Base-by-base conservation (phyloP, 2,888 invertebrate species). In the Cephus rjabovi region DNA sequence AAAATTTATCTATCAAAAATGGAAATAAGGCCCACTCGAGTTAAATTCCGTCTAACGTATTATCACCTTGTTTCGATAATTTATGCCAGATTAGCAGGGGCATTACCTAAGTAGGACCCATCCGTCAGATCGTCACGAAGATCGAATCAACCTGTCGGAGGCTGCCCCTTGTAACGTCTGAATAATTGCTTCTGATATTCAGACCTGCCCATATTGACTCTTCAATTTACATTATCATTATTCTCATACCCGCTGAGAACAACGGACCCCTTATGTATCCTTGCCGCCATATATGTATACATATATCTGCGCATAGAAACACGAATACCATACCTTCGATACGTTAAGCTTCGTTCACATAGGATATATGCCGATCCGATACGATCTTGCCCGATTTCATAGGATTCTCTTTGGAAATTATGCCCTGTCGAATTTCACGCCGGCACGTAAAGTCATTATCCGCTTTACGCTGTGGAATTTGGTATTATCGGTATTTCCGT, bases 81-180 rank as follows among this genome's bases (percentile, higher is more conserved):
- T 84, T 82, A 81, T 80, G 83, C 79, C 68, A 81, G 83, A 82
- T 83, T 81, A 83, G 81, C 81, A 79, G 77, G 11, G 23, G 35
- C 70, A 70, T 70, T 71, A 71, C 34, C 15, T 9, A 37, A 37
- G 15, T 40, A 56, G 71, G 74, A 34, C 75, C 56, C 70, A 70
- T 77, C 77, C 30, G 75, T 34, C 40, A 75, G 74, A 75, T 31
- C 71, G 71, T 75, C 30, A 12, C 33, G 69, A 70, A 15, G 77
- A 77, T 77, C 75, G 70, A 75, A 77, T 77, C 75, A 71, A 77
- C 34, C 23, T 75, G 56, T 77, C 77, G 71, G 70, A 75, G 34
- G 33, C 70, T 75, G 56, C 37, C 12, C 15, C 71, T 40, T 31
- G 34, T 74, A 75, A 71, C 40, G 74, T 35, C 75, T 4, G 34